phyloP scores from a whole-genome alignment of 2,113 vertebrate species.

The Sarotherodon lohbergeri region DNA sequence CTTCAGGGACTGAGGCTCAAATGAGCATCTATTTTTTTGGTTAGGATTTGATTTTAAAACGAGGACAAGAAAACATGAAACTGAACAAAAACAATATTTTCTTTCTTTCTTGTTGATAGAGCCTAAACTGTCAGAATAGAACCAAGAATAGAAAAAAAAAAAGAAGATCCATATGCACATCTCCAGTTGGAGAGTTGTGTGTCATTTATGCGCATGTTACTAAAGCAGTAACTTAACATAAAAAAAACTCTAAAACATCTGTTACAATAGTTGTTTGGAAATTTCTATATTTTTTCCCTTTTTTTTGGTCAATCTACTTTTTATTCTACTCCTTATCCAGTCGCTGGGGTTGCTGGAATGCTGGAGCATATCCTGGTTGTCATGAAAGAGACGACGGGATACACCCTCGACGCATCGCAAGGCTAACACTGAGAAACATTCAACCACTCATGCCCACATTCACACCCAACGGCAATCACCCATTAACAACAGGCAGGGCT shows the following conservation, averaged over 20 bases:
- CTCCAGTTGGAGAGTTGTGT: neutral
- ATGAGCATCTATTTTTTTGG: neutral
- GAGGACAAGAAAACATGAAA: neutral
- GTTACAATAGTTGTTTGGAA: accelerated
- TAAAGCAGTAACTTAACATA: neutral
- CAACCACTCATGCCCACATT: accelerated
- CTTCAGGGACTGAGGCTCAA: neutral
- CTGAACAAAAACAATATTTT: neutral
- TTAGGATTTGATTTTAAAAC: neutral
- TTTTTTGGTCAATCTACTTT: neutral
- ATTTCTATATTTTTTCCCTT: accelerated
- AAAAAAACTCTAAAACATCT: neutral
- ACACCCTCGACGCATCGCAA: neutral
- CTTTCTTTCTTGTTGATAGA: neutral
- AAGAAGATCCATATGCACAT: neutral
- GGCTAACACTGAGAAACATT: neutral
- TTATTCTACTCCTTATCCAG: accelerated
- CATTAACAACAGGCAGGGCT: neutral
- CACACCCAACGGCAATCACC: neutral
- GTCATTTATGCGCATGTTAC: neutral
- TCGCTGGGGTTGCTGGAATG: neutral
- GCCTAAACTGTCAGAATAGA: neutral
- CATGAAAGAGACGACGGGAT: neutral
- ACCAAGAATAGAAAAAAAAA: neutral
- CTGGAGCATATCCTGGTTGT: neutral